Evolutionary conservation across 2,797 vertebrate species (phyloP).

Genomic region (Sebastes itinus): DNA sequence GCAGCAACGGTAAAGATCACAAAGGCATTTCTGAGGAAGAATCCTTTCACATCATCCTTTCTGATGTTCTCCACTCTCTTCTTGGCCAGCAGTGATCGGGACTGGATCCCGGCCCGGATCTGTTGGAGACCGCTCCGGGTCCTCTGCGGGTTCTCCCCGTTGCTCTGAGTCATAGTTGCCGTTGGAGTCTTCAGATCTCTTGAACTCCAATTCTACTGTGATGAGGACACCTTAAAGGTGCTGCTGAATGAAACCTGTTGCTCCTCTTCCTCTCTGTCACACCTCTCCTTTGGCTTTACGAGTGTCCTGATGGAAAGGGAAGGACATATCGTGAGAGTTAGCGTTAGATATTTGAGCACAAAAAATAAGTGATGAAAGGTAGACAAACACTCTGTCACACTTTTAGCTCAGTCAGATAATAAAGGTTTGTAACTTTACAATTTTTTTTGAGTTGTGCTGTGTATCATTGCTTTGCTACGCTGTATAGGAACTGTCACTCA

Average conservation of each 20-base stretch:
- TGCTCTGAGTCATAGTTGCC: conserved; percentile 87
- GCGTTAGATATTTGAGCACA: neutral
- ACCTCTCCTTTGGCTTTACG: conserved; percentile 18
- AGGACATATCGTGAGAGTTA: neutral
- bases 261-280: neutral
- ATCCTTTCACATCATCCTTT: conserved; percentile 87
- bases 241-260: neutral
- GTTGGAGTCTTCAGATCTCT: conserved; percentile 3
- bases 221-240: neutral
- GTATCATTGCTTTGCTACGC: neutral
- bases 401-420: neutral
- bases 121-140: conserved; percentile 84
- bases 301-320: neutral
- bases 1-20: conserved; percentile 91
- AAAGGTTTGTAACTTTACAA: neutral
- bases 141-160: conserved; percentile 85
- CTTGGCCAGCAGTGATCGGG: conserved; percentile 86
- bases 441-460: neutral
- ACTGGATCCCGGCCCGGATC: conserved; percentile 87
- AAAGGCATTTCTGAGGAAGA: conserved; percentile 90
- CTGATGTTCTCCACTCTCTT: conserved; percentile 90
- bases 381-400: neutral
- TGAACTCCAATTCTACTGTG: neutral
- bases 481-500: neutral
- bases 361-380: neutral